Percentiles rank a stretch among this genome's conserved stretches.
Evolutionary conservation across 1,140 invertebrate genomes (phyloP).

Genomic region (Spodoptera frugiperda): DNA sequence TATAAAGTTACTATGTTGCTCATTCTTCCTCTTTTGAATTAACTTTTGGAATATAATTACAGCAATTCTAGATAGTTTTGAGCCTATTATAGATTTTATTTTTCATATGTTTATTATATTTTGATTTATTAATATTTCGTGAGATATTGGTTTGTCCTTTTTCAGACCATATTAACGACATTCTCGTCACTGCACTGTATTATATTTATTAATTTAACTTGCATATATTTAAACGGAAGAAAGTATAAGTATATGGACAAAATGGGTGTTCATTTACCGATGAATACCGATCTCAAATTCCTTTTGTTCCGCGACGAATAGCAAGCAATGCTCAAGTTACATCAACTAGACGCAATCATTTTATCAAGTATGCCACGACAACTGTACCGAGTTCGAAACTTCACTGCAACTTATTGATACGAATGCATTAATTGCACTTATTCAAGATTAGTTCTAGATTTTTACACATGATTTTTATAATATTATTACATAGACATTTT

Average conservation of each 20-base stretch:
- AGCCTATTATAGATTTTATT: too few species aligned
- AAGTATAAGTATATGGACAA: conserved; percentile 5
- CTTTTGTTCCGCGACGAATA: conserved; percentile 40
- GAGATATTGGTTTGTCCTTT: too few species aligned
- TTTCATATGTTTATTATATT: too few species aligned
- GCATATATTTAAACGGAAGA: neutral
- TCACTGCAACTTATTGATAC: conserved; percentile 8
- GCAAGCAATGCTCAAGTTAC: conserved; percentile 33
- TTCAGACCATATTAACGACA: too few species aligned
- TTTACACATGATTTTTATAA: too few species aligned
- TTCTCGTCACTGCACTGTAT: too few species aligned
- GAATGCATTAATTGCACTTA: conserved; percentile 19
- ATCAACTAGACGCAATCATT: conserved; percentile 39
- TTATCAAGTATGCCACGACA: conserved; percentile 25
- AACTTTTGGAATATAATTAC: too few species aligned
- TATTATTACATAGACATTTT: neutral
- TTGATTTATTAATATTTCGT: too few species aligned
- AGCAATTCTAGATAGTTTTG: too few species aligned
- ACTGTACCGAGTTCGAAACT: conserved; percentile 8
- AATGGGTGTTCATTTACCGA: conserved; percentile 37
- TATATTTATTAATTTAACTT: too few species aligned
- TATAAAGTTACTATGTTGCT: too few species aligned
- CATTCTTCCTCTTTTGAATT: too few species aligned
- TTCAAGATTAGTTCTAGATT: conserved; percentile 22
- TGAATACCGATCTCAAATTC: conserved; percentile 45